phyloP scores from a whole-genome alignment of 2,113 vertebrate genomes.

The Rhinolophus sinicus region DNA sequence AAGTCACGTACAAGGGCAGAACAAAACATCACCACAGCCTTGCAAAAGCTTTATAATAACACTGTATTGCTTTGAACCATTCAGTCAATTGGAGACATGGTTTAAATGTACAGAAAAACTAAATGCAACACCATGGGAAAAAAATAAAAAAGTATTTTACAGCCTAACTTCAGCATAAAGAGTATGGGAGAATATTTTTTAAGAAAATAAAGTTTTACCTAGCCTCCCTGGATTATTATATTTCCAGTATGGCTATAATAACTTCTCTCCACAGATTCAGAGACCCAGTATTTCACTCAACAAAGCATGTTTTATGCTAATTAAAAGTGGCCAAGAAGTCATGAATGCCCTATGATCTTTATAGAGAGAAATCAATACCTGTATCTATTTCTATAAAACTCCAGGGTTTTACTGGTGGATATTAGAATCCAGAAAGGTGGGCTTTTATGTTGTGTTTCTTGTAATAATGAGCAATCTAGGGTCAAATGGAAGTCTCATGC shows the following conservation, averaged over 20 bases:
- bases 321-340: conserved; percentile 69
- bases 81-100: conserved; percentile 72
- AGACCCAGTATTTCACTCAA: conserved; percentile 17
- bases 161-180: conserved; percentile 9
- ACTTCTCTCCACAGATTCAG: conserved; percentile 54
- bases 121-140: background rate
- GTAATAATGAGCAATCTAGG: conserved; percentile 76
- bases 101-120: conserved; percentile 71
- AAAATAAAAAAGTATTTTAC: conserved; percentile 35
- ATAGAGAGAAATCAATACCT: conserved; percentile 77
- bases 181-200: conserved; percentile 37
- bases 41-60: conserved; percentile 76
- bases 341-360: conserved; percentile 76
- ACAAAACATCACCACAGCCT: conserved; percentile 67
- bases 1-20: conserved; percentile 64
- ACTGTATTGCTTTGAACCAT: conserved; percentile 71
- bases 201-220: conserved; percentile 38
- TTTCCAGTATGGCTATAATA: conserved; percentile 37
- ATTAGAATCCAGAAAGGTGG: conserved; percentile 71
- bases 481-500: conserved; percentile 74
- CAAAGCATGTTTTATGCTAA: conserved; percentile 72
- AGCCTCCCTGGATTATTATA: conserved; percentile 12
- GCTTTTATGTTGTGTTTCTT: conserved; percentile 78
- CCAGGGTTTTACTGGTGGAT: conserved; percentile 71
- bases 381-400: conserved; percentile 76